Evolutionary conservation across 2,797 vertebrate genomes (phyloP).

Genomic region (Periophthalmus magnuspinnatus): DNA sequence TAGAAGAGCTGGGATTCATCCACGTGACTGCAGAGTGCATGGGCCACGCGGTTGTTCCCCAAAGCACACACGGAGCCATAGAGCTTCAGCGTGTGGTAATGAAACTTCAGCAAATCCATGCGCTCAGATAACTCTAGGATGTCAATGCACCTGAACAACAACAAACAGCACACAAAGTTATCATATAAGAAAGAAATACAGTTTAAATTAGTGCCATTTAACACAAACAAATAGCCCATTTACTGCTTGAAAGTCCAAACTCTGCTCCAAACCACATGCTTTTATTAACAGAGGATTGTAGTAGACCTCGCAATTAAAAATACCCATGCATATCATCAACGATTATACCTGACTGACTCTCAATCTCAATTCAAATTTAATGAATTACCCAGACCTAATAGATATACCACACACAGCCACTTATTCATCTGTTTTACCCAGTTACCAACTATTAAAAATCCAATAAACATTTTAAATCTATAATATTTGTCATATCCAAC

Average conservation of each 20-base stretch:
- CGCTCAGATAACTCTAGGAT: conserved; percentile 91
- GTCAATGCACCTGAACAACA: conserved; percentile 85
- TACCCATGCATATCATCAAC: too few relatives aligned
- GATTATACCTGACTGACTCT: too few relatives aligned
- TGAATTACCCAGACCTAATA: too few relatives aligned
- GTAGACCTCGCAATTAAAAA: too few relatives aligned
- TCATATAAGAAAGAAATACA: too few relatives aligned
- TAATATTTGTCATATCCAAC: conserved; percentile 55
- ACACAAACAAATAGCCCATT: too few relatives aligned
- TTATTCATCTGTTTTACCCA: background rate
- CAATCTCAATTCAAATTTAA: too few relatives aligned
- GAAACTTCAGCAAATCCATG: conserved; percentile 87
- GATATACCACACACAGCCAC: background rate
- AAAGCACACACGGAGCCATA: conserved; percentile 92
- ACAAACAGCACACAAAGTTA: background rate
- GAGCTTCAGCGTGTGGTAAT: conserved; percentile 89
- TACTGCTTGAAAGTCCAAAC: too few relatives aligned
- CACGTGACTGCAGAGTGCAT: conserved; percentile 93
- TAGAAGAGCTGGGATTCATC: conserved; percentile 93
- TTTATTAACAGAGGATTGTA: too few relatives aligned
- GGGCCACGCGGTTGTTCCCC: conserved; percentile 95
- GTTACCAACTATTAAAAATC: background rate
- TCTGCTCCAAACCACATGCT: too few relatives aligned
- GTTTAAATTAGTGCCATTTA: too few relatives aligned
- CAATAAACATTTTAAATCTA: background rate